These are phyloP conservation scores for Muricea muricata DNA, from an alignment of 92 coral and sea anemone species.

Conservation along the genomic window DNA sequence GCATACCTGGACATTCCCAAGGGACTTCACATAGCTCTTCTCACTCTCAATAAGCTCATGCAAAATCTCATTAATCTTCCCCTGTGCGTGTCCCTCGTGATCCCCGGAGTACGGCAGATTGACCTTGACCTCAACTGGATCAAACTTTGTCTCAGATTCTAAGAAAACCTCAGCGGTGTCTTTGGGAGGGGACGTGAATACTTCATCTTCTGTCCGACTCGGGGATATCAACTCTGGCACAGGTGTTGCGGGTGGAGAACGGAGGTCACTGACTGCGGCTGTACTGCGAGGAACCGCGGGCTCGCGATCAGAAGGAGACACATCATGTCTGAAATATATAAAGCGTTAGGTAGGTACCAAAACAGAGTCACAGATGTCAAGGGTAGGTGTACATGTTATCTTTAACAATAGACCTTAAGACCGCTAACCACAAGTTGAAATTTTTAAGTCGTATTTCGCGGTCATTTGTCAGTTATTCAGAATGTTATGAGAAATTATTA, in stretches of 20 bases:
- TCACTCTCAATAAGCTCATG: constrained; percentile 80
- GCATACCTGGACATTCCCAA: constrained; percentile 77
- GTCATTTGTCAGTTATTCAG: too few species aligned
- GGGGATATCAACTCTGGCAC: constrained; percentile 25
- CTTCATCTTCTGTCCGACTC: constrained; percentile 18
- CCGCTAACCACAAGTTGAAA: too few species aligned
- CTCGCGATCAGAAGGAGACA: background rate
- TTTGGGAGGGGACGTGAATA: constrained; percentile 20
- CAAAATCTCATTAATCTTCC: constrained; percentile 74
- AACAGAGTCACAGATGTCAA: too few species aligned
- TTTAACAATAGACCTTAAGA: too few species aligned
- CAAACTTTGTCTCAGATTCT: constrained; percentile 67
- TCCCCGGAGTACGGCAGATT: constrained; percentile 73
- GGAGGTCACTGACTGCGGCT: constrained; percentile 19
- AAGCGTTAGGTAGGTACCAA: too few species aligned
- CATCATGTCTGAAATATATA: background rate
- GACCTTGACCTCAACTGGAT: constrained; percentile 78
- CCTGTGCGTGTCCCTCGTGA: constrained; percentile 62
- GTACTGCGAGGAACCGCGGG: background rate
- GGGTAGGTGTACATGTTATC: too few species aligned
- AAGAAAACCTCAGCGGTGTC: constrained; percentile 7
- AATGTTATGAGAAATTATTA: too few species aligned
- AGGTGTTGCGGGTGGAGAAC: constrained; percentile 4
- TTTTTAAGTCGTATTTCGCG: too few species aligned
- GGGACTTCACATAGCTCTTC: constrained; percentile 79